Evolutionary conservation across 2,797 vertebrate genomes (phyloP), one percentile per base, ranked within the genome.

Genomic region (Phoeniculus purpureus): DNA sequence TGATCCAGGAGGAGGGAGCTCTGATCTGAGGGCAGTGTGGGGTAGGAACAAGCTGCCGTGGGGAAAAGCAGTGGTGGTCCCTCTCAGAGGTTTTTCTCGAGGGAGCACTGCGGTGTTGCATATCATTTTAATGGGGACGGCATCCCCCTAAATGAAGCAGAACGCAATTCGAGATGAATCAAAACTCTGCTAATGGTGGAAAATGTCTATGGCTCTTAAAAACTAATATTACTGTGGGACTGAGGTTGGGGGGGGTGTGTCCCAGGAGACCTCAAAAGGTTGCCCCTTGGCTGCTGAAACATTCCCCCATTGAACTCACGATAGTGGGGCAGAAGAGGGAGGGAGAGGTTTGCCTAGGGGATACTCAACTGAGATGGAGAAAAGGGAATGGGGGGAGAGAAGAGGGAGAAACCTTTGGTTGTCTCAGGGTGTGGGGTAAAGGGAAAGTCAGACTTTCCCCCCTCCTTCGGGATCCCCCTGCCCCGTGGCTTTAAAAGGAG

Each of bases 401-500:
- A 31, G 64, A 21, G 26, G 81, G 45, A 48, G 47, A 21, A 11
- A 22, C 20, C 47, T 9, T 11, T 22, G 32, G 12, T 54, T 55
- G 81, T 43, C 16, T 6, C 43, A 43, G 43, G 43, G 43, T 82
- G 76, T 80, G 70, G 81, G 73, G 50, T 92, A 81, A 89, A 85
- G 85, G 65, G 74, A 87, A 93, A 87, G 79, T 67, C 83, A 94
- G 78, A 34, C n/a, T 26, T 78, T 75, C 29, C 45, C 37, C 73
- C 15, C 62, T 51, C 32, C 82, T 68, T 86, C 27, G 52, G 48
- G 43, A 43, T 43, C 43, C 14, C 43, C 43, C 43, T 43, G 43
- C 43, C 43, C 43, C 16, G 43, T 43, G 43, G 27, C 31, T 95
- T 95, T 94, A 92, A 92, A 93, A 82, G 85, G 90, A 85, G 88